Percentiles rank a stretch among this genome's conserved stretches.
Evolutionary conservation across 2,888 invertebrate species (phyloP).

Genomic region (Andrena camellia): DNA sequence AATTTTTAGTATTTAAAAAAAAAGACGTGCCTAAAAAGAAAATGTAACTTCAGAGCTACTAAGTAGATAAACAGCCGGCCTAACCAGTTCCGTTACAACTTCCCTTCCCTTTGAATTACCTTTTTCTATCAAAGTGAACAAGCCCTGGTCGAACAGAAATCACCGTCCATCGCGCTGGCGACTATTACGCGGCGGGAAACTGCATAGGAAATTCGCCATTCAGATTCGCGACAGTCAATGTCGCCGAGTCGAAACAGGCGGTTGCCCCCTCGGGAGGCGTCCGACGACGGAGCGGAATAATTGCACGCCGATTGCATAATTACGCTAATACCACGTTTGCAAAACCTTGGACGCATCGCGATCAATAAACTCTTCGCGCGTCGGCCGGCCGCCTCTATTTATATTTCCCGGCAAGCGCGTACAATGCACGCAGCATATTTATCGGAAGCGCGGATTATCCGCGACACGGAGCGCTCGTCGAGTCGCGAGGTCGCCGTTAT

Average conservation of each 20-base stretch:
- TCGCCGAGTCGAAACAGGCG: conserved; percentile 55
- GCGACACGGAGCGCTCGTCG: no score
- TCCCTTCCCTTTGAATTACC: no score
- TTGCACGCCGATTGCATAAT: conserved; percentile 68
- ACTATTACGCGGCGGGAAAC: no score
- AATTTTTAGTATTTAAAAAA: no score
- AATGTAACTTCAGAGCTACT: no score
- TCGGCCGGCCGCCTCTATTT: conserved; percentile 33
- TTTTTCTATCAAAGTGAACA: no score
- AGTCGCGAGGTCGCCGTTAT: conserved; percentile 1
- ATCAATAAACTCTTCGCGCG: conserved; percentile 61
- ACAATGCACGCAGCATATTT: conserved; percentile 10
- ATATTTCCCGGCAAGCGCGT: conserved; percentile 33
- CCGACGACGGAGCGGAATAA: conserved; percentile 56
- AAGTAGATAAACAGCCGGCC: no score
- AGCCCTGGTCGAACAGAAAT: no score
- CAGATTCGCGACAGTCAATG: conserved; percentile 45
- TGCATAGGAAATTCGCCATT: neutral
- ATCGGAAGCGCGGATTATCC: conserved; percentile 31
- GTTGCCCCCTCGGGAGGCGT: conserved; percentile 42
- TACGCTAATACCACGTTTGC: conserved; percentile 38
- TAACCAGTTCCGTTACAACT: no score
- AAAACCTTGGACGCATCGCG: conserved; percentile 48
- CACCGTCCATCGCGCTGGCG: no score
- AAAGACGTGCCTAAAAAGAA: no score